A percentile compares a stretch with the other conserved stretches of the same genome.
Conservation (phyloP, 2,113 vertebrate species). For the Sceloporus undulatus region DNA sequence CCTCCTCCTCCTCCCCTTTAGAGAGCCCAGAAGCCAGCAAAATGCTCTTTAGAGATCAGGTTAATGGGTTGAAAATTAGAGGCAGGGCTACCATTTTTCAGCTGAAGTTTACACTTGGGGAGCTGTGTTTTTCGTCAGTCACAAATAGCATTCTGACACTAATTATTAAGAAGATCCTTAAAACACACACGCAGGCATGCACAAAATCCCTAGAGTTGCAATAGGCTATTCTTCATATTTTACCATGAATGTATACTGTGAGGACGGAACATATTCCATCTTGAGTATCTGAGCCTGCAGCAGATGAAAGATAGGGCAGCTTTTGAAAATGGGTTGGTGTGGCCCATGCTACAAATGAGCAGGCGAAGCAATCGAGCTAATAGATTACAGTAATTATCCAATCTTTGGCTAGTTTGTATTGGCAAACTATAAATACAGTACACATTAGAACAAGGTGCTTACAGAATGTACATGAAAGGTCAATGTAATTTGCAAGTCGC, state of each 20-base stretch:
- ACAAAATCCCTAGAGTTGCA: constrained; percentile 74
- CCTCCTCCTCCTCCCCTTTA: constrained; percentile 40
- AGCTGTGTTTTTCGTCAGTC: constrained; percentile 78
- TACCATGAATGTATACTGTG: constrained; percentile 67
- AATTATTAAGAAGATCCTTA: constrained; percentile 75
- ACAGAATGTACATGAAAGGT: constrained; percentile 92
- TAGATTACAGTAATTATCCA: constrained; percentile 92
- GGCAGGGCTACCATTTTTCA: constrained; percentile 70
- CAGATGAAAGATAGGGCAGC: constrained; percentile 86
- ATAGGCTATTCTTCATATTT: constrained; percentile 74
- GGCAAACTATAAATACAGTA: constrained; percentile 91
- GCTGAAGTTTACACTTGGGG: constrained; percentile 70
- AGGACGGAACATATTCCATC: constrained; percentile 72
- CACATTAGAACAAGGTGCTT: constrained; percentile 91
- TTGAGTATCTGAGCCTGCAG: constrained; percentile 75
- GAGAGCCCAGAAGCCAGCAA: constrained; percentile 51
- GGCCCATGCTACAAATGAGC: constrained; percentile 87
- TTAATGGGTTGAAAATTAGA: constrained; percentile 70
- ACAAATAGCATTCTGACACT: constrained; percentile 76
- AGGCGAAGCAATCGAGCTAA: constrained; percentile 86
- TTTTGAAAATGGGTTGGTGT: constrained; percentile 83
- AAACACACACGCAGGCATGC: constrained; percentile 24
- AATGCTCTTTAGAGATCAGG: constrained; percentile 72
- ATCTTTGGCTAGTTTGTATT: constrained; percentile 90
- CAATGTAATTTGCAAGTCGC: constrained; percentile 93